Percentiles rank a stretch among this genome's conserved stretches.
Evolutionary conservation across 2,888 invertebrate species (phyloP).

Genomic region (Yponomeuta evonymella): DNA sequence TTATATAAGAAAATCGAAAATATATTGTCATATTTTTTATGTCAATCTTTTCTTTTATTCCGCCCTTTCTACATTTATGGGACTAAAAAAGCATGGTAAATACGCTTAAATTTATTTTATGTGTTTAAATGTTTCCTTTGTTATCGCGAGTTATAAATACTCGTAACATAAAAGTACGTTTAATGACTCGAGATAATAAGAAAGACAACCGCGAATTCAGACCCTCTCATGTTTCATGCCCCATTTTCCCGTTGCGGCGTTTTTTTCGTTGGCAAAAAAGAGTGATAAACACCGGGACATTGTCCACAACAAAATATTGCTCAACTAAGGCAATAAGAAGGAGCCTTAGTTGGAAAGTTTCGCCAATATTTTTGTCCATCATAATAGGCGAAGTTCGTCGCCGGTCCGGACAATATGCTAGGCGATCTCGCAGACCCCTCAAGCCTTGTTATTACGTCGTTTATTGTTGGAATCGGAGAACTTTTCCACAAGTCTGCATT

Average conservation of each 20-base stretch:
- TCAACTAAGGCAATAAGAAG: conserved; percentile 71
- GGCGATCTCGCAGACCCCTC: conserved; percentile 10
- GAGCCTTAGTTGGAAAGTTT: conserved; percentile 25
- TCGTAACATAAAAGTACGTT: not conserved
- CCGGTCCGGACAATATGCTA: conserved; percentile 6
- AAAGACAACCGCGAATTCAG: not conserved
- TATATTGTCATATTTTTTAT: too few species aligned
- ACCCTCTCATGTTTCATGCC: conserved; percentile 3
- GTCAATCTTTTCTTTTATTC: too few species aligned
- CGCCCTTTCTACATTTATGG: too few species aligned
- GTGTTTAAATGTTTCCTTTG: not conserved
- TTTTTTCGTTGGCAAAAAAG: conserved; percentile 1
- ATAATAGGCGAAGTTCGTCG: conserved; percentile 67
- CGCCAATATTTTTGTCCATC: conserved; percentile 51
- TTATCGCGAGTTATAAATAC: not conserved
- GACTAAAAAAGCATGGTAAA: too few species aligned
- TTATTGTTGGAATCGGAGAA: not conserved
- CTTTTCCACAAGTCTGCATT: conserved; percentile 10
- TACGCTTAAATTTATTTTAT: too few species aligned
- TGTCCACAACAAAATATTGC: conserved; percentile 63
- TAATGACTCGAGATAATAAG: conserved; percentile 1
- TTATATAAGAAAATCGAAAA: too few species aligned
- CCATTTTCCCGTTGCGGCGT: not conserved
- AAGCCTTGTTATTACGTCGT: conserved; percentile 9
- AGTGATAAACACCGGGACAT: conserved; percentile 21